Conservation (phyloP, 2,113 vertebrate species). For the Dromaius novaehollandiae region DNA sequence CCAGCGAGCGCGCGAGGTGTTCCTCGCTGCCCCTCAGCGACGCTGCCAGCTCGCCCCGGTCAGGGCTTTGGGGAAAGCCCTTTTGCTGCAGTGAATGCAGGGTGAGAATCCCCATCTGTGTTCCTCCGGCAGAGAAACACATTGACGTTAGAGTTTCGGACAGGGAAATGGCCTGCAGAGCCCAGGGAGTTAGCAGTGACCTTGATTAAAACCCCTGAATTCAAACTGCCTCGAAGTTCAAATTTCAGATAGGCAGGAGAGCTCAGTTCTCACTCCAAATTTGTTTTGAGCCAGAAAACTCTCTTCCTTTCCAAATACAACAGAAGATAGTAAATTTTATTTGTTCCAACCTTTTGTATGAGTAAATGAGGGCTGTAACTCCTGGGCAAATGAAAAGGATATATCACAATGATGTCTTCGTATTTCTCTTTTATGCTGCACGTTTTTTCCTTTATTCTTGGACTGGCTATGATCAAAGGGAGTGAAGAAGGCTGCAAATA, state of each 20-base stretch:
- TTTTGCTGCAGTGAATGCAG: accelerated
- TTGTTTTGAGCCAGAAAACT: not conserved
- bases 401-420: not conserved
- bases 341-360: not conserved
- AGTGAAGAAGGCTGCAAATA: not conserved
- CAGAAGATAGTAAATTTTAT: slow-evolving; percentile 10
- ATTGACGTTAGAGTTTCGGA: not conserved
- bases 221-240: not conserved
- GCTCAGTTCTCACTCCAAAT: not conserved
- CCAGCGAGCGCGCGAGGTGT: not conserved
- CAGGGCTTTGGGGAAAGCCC: not conserved
- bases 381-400: not conserved
- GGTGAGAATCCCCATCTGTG: not conserved
- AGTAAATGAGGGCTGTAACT: slow-evolving; percentile 9
- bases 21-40: not conserved
- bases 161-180: not conserved
- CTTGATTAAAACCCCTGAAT: not conserved
- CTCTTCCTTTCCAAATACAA: not conserved
- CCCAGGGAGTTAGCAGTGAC: not conserved
- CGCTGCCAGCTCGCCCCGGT: not conserved
- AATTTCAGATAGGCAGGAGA: not conserved
- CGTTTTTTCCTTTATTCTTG: not conserved
- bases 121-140: not conserved
- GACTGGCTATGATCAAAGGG: not conserved
- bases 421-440: not conserved